Evolutionary conservation across 1,140 invertebrate genomes (phyloP).

Genomic region (Dufourea novaeangliae): DNA sequence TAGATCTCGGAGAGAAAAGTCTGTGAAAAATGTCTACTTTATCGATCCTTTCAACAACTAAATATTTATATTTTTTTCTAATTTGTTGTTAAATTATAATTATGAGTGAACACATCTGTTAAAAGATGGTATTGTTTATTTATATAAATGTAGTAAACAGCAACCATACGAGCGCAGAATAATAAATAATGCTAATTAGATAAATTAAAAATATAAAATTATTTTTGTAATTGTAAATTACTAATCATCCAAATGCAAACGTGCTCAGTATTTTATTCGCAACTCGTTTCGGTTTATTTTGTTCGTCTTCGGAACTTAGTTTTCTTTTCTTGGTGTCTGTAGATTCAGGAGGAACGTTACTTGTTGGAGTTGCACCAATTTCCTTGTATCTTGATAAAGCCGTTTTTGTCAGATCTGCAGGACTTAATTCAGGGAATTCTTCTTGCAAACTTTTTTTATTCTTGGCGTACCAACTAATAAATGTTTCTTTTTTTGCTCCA

Average conservation of each 20-base stretch:
- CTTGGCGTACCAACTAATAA: constrained; percentile 83
- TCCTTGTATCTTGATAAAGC: constrained; percentile 82
- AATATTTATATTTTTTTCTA: neutral
- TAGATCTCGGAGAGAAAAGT: neutral
- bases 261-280: constrained; percentile 57
- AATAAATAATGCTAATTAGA: constrained; percentile 40
- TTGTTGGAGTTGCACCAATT: constrained; percentile 17
- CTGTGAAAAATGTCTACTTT: constrained; percentile 11
- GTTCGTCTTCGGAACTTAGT: constrained; percentile 50
- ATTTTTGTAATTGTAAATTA: neutral
- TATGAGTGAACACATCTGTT: neutral
- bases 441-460: constrained; percentile 82
- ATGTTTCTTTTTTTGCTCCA: constrained; percentile 74
- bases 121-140: neutral
- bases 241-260: constrained; percentile 65
- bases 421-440: constrained; percentile 82
- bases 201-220: constrained; percentile 37
- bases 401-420: constrained; percentile 81
- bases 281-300: constrained; percentile 66
- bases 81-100: neutral
- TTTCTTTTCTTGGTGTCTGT: constrained; percentile 72
- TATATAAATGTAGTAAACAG: constrained; percentile 10
- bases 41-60: constrained; percentile 3
- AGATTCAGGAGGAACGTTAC: neutral
- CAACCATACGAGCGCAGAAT: neutral